These are phyloP conservation scores for Sinopyrophorus schimmeli DNA, from an alignment of 2,888 invertebrate genomes.

Conservation along the genomic window DNA sequence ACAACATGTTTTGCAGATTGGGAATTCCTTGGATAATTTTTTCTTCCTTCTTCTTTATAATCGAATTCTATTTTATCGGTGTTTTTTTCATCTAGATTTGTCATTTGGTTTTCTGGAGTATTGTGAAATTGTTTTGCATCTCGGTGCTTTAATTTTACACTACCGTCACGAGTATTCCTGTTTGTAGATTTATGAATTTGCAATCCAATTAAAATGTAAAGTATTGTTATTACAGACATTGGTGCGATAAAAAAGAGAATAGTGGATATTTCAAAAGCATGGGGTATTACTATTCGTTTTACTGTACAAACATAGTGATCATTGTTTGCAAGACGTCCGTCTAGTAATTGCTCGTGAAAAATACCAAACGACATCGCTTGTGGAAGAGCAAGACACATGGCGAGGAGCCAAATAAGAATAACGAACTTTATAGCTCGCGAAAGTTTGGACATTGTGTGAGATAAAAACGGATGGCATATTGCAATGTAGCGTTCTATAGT, in stretches of 20 bases:
- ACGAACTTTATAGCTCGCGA: constrained; percentile 78
- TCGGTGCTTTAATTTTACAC: constrained; percentile 50
- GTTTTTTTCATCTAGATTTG: constrained; percentile 36
- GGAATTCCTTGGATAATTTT: constrained; percentile 52
- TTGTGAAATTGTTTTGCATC: constrained; percentile 41
- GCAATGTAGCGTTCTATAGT: constrained; percentile 87
- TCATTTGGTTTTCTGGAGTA: constrained; percentile 36
- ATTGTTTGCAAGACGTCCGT: constrained; percentile 44
- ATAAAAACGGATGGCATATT: constrained; percentile 82
- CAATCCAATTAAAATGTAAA: constrained; percentile 59
- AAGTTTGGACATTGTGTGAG: constrained; percentile 82
- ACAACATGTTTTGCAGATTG: constrained; percentile 56
- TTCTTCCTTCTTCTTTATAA: constrained; percentile 49
- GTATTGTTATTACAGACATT: constrained; percentile 61
- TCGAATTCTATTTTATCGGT: constrained; percentile 34
- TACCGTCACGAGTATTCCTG: constrained; percentile 46
- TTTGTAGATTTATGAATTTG: constrained; percentile 52
- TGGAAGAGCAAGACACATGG: constrained; percentile 73
- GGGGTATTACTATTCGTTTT: constrained; percentile 51
- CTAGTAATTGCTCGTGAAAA: constrained; percentile 49
- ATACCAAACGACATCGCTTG: constrained; percentile 82
- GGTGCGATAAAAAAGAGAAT: constrained; percentile 64
- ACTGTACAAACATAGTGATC: constrained; percentile 51
- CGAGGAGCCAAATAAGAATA: constrained; percentile 75
- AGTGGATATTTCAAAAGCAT: constrained; percentile 60